Percentiles rank a stretch among this genome's conserved stretches.
Conservation (phyloP, 1,140 invertebrate species). For the Drosophila leontia region DNA sequence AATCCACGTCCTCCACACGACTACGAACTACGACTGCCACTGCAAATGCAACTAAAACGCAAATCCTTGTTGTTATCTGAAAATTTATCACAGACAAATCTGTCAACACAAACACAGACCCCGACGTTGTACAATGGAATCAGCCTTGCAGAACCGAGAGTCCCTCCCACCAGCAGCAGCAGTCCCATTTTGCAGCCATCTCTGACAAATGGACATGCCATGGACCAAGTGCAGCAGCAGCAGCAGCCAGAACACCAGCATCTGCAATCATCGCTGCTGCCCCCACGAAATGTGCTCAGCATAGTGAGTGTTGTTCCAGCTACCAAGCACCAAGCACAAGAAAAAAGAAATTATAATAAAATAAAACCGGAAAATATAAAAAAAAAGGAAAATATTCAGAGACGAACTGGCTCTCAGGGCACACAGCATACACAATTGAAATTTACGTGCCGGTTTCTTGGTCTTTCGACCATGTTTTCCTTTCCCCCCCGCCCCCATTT, state of each 20-base stretch:
- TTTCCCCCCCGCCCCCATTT: constrained; percentile 21
- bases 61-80: constrained; percentile 82
- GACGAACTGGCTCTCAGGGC: constrained; percentile 34
- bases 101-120: constrained; percentile 80
- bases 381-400: constrained; percentile 25
- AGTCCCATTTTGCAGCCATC: constrained; percentile 58
- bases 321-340: constrained; percentile 31
- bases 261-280: constrained; percentile 52
- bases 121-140: constrained; percentile 69
- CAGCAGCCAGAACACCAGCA: constrained; percentile 69
- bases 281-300: constrained; percentile 80
- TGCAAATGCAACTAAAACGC: constrained; percentile 73
- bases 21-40: constrained; percentile 40
- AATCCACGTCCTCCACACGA: constrained; percentile 39
- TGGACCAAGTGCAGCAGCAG: constrained; percentile 69
- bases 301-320: constrained; percentile 69
- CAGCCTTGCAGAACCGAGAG: constrained; percentile 42
- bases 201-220: constrained; percentile 79
- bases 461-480: constrained; percentile 59
- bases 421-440: constrained; percentile 66
- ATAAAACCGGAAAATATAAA: constrained; percentile 64
- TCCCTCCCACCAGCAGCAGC: constrained; percentile 7
- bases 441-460: constrained; percentile 69
- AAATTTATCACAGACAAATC: constrained; percentile 85
- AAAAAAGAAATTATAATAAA: constrained; percentile 77